Evolutionary conservation across 2,888 invertebrate genomes (phyloP).

Genomic region (Hololepta plana): DNA sequence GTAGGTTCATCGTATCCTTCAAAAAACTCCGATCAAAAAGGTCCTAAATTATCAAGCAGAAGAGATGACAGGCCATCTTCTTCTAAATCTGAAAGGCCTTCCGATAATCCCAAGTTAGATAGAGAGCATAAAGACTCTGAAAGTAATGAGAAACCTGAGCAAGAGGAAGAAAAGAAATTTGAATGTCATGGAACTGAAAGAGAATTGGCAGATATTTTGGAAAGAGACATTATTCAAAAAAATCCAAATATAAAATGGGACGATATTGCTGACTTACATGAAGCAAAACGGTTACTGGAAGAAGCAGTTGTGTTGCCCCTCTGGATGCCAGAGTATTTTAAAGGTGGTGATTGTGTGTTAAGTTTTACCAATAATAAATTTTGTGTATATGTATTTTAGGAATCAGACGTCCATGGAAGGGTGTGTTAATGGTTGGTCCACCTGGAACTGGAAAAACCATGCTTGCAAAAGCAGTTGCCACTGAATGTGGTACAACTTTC

Average conservation of each 20-base stretch:
- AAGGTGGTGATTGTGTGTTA: slow-evolving; percentile 49
- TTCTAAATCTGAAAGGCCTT: slow-evolving; percentile 22
- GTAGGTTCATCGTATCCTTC: slow-evolving; percentile 3
- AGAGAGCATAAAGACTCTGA: slow-evolving; percentile 41
- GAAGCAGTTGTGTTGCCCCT: slow-evolving; percentile 96
- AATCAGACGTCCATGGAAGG: slow-evolving; percentile 92
- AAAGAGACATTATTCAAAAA: slow-evolving; percentile 91
- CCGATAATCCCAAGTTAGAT: slow-evolving; percentile 23
- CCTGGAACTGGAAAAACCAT: slow-evolving; percentile 92
- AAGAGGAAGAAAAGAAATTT: slow-evolving; percentile 66
- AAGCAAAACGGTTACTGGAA: slow-evolving; percentile 79
- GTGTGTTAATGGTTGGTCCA: slow-evolving; percentile 86
- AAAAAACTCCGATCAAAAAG: slow-evolving; percentile 8
- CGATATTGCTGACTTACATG: slow-evolving; percentile 77
- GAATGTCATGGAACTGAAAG: slow-evolving; percentile 68
- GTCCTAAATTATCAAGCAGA: slow-evolving; percentile 11
- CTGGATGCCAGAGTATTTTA: slow-evolving; percentile 97
- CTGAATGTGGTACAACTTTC: slow-evolving; percentile 94
- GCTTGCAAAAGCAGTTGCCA: slow-evolving; percentile 95
- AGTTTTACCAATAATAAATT: not conserved
- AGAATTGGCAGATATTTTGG: slow-evolving; percentile 77
- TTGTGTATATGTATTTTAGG: slow-evolving; percentile 30
- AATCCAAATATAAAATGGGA: slow-evolving; percentile 94
- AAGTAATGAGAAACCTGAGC: slow-evolving; percentile 39
- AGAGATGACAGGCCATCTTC: slow-evolving; percentile 24